Conservation (phyloP, 2,797 vertebrate species). For the Aratinga solstitialis region DNA sequence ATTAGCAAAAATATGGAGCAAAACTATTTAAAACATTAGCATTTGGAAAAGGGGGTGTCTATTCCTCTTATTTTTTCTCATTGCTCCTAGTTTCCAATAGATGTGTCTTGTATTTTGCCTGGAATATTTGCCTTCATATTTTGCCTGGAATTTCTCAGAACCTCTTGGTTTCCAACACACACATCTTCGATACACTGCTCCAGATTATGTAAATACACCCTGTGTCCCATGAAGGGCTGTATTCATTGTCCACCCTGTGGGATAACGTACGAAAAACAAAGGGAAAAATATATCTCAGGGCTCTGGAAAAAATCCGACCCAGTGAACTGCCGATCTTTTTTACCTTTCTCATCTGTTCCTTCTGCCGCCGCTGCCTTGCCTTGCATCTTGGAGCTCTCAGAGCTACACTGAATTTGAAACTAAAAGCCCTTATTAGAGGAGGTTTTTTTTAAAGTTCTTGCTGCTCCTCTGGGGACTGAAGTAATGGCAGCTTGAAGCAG, state of each 20-base stretch:
- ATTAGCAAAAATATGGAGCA: neutral
- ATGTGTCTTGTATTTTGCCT: neutral
- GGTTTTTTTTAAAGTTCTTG: slow-evolving; percentile 73
- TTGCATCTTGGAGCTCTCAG: slow-evolving; percentile 62
- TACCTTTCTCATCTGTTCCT: slow-evolving; percentile 41
- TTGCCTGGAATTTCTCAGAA: slow-evolving; percentile 56
- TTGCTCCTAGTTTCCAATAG: neutral
- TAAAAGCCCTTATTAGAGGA: slow-evolving; percentile 75
- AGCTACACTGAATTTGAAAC: slow-evolving; percentile 73
- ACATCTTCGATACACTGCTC: neutral
- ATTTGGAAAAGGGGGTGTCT: neutral
- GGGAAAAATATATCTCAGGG: neutral
- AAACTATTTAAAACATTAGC: neutral
- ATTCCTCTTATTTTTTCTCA: neutral
- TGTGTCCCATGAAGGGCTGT: neutral
- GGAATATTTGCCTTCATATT: neutral
- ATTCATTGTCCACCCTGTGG: neutral
- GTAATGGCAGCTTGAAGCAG: slow-evolving; percentile 79
- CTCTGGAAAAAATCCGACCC: slow-evolving; percentile 40
- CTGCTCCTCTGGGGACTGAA: slow-evolving; percentile 73
- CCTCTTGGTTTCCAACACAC: slow-evolving; percentile 13
- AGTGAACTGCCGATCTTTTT: neutral
- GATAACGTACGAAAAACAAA: slow-evolving; percentile 16
- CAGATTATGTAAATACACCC: neutral
- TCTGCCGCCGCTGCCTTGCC: slow-evolving; percentile 3